Conservation (phyloP, 2,797 vertebrate species). For the Triplophysa yarkandensis region DNA sequence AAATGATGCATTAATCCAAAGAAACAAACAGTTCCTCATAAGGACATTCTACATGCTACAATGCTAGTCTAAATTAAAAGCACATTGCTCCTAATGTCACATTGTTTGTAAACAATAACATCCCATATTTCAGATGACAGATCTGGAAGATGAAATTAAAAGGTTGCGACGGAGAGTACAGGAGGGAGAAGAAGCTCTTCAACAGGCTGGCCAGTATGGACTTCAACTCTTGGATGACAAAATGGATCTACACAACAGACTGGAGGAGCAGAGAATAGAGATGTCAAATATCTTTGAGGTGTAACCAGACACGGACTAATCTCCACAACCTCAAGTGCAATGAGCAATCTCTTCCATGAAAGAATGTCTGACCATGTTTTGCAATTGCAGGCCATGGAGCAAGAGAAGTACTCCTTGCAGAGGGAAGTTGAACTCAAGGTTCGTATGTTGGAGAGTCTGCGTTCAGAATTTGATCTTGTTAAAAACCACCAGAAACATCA, state of each 20-base stretch:
- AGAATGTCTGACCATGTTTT: neutral
- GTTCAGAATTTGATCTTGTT: constrained; percentile 82
- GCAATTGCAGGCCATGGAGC: constrained; percentile 81
- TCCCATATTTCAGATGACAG: constrained; percentile 28
- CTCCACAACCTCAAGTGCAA: neutral
- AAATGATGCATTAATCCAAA: neutral
- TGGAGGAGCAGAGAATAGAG: constrained; percentile 85
- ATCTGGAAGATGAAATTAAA: constrained; percentile 58
- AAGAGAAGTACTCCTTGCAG: constrained; percentile 90
- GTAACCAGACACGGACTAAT: neutral
- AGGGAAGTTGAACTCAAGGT: constrained; percentile 87
- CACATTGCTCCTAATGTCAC: neutral
- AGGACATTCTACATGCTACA: neutral
- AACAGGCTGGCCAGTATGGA: constrained; percentile 88
- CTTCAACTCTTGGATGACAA: constrained; percentile 87
- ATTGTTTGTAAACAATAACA: neutral
- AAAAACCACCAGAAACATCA: constrained; percentile 84
- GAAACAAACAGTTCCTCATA: neutral
- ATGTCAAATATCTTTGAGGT: constrained; percentile 87
- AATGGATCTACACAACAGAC: constrained; percentile 82
- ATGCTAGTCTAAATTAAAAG: too few species aligned
- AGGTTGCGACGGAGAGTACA: constrained; percentile 72
- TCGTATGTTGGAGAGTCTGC: constrained; percentile 86
- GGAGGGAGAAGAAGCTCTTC: constrained; percentile 82
- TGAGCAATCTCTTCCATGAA: neutral